Conservation (phyloP, 2,888 invertebrate species). For the Synanthedon tipuliformis region DNA sequence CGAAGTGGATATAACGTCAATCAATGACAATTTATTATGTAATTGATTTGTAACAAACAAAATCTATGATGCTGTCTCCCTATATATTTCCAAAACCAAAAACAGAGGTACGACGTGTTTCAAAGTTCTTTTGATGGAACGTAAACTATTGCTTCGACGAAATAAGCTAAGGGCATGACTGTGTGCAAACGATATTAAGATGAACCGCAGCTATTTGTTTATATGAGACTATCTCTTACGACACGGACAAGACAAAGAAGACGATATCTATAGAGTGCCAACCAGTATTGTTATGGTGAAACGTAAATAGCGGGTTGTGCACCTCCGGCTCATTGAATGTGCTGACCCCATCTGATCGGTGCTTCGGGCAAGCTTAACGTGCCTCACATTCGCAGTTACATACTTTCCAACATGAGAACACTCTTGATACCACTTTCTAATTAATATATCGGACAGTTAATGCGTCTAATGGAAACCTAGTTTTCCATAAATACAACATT, state of each 20-base stretch:
- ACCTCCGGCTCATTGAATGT: constrained; percentile 68
- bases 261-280: constrained; percentile 59
- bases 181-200: not conserved
- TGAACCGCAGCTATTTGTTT: not conserved
- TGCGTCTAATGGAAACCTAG: not conserved
- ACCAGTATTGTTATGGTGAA: constrained; percentile 61
- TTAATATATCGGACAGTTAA: not conserved
- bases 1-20: too few species aligned
- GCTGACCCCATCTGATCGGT: constrained; percentile 67
- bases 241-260: constrained; percentile 3
- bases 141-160: too few species aligned
- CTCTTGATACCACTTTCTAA: not conserved
- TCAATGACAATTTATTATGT: too few species aligned
- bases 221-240: not conserved
- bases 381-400: not conserved
- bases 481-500: not conserved
- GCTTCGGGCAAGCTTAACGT: constrained; percentile 29
- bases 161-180: too few species aligned
- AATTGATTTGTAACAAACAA: too few species aligned
- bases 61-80: too few species aligned
- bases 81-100: too few species aligned
- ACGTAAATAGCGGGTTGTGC: constrained; percentile 65
- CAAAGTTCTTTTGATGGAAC: too few species aligned
- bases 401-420: not conserved
- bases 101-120: too few species aligned